Base-by-base conservation (phyloP, 1,140 invertebrate genomes). In the Heterodera schachtii region DNA sequence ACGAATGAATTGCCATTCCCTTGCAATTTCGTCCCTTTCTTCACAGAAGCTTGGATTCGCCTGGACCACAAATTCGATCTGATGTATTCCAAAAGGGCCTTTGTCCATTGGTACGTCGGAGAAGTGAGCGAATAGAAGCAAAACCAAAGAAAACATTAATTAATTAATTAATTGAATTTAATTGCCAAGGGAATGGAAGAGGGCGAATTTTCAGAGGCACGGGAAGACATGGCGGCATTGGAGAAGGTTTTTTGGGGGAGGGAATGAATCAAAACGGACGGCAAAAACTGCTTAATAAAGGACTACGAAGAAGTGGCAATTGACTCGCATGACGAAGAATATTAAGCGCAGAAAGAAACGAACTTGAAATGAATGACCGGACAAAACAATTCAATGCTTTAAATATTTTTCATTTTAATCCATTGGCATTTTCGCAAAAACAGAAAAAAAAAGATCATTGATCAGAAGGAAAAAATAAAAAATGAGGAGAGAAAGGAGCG, bases 31-130 rank as follows among this genome's bases (percentile, higher is more conserved):
- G 31, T 57, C 19, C 8, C 31, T 21, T 46, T 67, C 19, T 9
- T 69, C 64, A 21, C 67, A 82, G 82, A 86, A 60, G 86, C 84
- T 16, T 87, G 86, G 86, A 78, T 93, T 66, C 92, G 94, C 69
- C 87, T 94, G 2, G 86, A 90, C 79, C 85, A 90, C 81, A 90
- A 90, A 81, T 94, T 93, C 88, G 92, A 93, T 79, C 82, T 93
- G n/a, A 93, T 94, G 93, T 94, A 92, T 82, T 90, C 91, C 43
- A 95, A 94, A 92, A 91, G 94, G 83, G 94, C 94, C 70, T 95
- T 95, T 88, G 93, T 95, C 41, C 94, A 95, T 89, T 95, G 94
- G 94, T 80, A 80, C 69, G 81, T 82, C 52, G 76, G 79, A 47
- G 71, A 82, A 81, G 69, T 71, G 69, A 46, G 69, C 41, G 69